Conservation (phyloP, 2,797 vertebrate genomes). For the Myiotriccus ornatus region DNA sequence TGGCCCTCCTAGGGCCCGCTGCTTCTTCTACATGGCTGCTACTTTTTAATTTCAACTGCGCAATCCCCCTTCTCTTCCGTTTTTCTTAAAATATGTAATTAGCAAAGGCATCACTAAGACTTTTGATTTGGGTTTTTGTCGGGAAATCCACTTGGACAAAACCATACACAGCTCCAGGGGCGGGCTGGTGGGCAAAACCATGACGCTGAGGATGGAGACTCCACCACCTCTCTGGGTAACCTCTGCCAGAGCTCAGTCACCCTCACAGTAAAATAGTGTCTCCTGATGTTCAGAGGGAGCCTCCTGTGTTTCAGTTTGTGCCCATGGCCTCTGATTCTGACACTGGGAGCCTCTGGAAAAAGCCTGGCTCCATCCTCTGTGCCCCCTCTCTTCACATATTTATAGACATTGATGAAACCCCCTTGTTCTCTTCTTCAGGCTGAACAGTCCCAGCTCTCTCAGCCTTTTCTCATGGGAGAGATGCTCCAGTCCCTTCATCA, state of each 20-base stretch:
- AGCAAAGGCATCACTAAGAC: too few relatives aligned
- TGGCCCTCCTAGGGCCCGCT: too few relatives aligned
- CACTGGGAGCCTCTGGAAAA: neutral
- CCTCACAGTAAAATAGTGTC: neutral
- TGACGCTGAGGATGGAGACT: too few relatives aligned
- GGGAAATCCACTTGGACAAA: too few relatives aligned
- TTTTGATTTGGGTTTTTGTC: too few relatives aligned
- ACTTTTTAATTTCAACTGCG: too few relatives aligned
- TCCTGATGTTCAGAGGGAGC: neutral
- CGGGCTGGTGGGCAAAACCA: too few relatives aligned
- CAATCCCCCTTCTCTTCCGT: too few relatives aligned
- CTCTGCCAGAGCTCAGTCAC: neutral
- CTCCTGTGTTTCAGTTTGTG: neutral
- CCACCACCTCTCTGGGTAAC: neutral
- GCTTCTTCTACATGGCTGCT: too few relatives aligned
- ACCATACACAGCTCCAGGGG: too few relatives aligned
- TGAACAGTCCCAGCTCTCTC: neutral
- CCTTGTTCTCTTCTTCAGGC: neutral
- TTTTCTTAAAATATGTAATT: too few relatives aligned
- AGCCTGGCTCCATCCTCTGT: neutral
- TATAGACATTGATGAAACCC: too few relatives aligned
- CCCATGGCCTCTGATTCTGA: neutral
- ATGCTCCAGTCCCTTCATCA: neutral
- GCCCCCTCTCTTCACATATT: fast-evolving
- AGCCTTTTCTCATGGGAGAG: fast-evolving